phyloP scores from a whole-genome alignment of 2,797 vertebrate genomes.

The Pampus argenteus region DNA sequence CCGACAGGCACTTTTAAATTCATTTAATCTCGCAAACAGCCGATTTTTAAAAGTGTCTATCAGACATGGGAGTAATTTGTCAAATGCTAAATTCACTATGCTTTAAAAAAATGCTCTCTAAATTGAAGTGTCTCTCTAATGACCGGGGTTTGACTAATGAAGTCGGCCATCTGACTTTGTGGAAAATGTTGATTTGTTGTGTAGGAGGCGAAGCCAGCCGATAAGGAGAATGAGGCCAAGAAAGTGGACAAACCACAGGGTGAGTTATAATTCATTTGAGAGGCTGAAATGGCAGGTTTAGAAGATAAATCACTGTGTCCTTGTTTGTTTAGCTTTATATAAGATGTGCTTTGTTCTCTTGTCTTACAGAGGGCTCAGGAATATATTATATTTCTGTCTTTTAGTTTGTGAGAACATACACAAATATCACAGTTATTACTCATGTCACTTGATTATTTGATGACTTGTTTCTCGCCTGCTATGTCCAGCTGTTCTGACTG shows the following conservation, averaged over 20 bases:
- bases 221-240: constrained; percentile 72
- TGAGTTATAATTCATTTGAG: constrained; percentile 53
- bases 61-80: constrained; percentile 32
- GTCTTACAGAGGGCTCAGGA: not conserved
- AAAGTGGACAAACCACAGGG: constrained; percentile 68
- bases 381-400: not conserved
- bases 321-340: not conserved
- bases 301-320: not conserved
- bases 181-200: constrained; percentile 53
- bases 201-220: constrained; percentile 71
- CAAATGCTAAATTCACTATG: constrained; percentile 25
- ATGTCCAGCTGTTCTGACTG: not conserved
- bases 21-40: constrained; percentile 30
- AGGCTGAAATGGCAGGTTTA: constrained; percentile 4
- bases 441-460: too few relatives aligned
- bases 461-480: not conserved
- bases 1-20: constrained; percentile 27
- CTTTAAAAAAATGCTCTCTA: constrained; percentile 35
- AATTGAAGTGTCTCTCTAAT: constrained; percentile 45
- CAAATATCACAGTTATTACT: too few relatives aligned
- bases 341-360: not conserved
- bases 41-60: constrained; percentile 43
- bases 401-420: too few relatives aligned
- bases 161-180: constrained; percentile 41
- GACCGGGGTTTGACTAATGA: constrained; percentile 36